Evolutionary conservation across 2,797 vertebrate species (phyloP), one percentile per base, ranked within the genome.

Genomic region (Acanthurus leucopareius): DNA sequence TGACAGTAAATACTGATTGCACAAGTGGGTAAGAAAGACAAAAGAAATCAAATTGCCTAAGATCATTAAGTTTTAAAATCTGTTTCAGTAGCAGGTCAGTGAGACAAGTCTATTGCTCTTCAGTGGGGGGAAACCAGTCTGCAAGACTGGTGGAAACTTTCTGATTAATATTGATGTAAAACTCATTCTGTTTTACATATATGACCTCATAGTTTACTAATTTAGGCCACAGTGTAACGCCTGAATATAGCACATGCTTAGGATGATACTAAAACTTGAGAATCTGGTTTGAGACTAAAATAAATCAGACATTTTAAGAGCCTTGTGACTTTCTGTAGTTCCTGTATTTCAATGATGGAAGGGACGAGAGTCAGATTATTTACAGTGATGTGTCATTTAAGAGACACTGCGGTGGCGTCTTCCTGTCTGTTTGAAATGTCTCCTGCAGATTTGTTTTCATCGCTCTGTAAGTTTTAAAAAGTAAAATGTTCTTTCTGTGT

Each of bases 241-340:
- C 80, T 67, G 75, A 73, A 4, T 70, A 84, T 82, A 91, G 82
- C 69, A 57, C 48, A 64, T 1, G 44, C 70, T 72, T 60, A 11
- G 48, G 71, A 52, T 72, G 57, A 85, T 85, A 63, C 73, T 49
- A 79, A 81, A 73, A 88, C 85, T 80, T 80, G 76, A 90, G 82
- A 88, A 73, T 58, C 56, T 78, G 69, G 74, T 82, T 87, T 81
- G 35, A 82, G 38, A 67, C 64, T 60, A 49, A 53, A 73, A 75
- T 91, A 82, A 89, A 88, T 92, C 75, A 83, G 14, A 47, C 54
- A 15, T 72, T 73, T 91, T 87, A 68, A 15, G 52, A 85, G 65
- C 42, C 61, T 51, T 86, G 69, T 91, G 77, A 83, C 69, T 71
- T 79, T 71, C 75, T 84, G 44, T 80, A 40, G 57, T 1, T 28